A percentile compares a stretch with the other conserved stretches of the same genome.
These are phyloP conservation scores for Thyatira batis DNA, from an alignment of 2,888 invertebrate genomes.

Conservation along the genomic window DNA sequence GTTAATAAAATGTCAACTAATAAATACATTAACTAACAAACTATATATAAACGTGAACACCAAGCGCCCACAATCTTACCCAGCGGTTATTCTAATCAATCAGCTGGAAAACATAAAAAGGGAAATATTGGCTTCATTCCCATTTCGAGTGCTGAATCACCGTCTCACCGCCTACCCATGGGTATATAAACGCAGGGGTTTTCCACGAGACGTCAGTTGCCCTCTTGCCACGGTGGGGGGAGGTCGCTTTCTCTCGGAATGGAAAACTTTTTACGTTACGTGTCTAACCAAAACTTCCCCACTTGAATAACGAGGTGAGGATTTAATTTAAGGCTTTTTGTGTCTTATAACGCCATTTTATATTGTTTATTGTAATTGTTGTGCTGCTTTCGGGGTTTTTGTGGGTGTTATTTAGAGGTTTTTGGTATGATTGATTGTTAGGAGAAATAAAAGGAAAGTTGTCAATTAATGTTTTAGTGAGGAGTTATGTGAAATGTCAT, in stretches of 20 bases:
- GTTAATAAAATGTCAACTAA: no score
- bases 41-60: no score
- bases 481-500: no score
- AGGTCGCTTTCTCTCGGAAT: slow-evolving; percentile 32
- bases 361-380: not conserved
- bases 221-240: slow-evolving; percentile 20
- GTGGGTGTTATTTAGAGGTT: not conserved
- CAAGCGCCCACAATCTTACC: no score
- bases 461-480: no score
- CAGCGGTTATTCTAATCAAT: not conserved
- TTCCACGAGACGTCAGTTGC: slow-evolving; percentile 46
- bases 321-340: slow-evolving; percentile 1
- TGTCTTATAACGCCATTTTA: not conserved
- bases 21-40: no score
- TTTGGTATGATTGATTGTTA: not conserved
- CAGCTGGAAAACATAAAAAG: not conserved
- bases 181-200: slow-evolving; percentile 64
- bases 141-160: slow-evolving; percentile 43
- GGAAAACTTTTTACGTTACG: slow-evolving; percentile 71
- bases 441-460: no score
- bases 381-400: not conserved
- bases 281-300: slow-evolving; percentile 54
- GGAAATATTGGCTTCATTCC: slow-evolving; percentile 8
- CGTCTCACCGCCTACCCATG: slow-evolving; percentile 12
- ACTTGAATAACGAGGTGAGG: slow-evolving; percentile 55